Evolutionary conservation across 1,140 invertebrate genomes (phyloP).

Genomic region (Coelopa frigida): DNA sequence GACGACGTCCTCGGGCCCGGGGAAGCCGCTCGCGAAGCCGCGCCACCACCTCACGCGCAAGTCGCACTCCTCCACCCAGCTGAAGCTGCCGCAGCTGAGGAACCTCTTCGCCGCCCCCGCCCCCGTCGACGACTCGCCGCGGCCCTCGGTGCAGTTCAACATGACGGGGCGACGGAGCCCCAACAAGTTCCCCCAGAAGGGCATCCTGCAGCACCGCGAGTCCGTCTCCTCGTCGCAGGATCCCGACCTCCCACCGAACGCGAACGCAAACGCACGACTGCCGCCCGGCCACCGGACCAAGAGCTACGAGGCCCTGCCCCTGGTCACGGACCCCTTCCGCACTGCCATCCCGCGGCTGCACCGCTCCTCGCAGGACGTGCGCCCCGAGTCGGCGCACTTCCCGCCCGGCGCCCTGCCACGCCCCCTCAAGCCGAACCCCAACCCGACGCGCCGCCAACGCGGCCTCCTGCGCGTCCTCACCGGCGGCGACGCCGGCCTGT

Average conservation of each 20-base stretch:
- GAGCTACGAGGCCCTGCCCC: constrained; percentile 31
- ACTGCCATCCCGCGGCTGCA: constrained; percentile 34
- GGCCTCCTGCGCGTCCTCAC: constrained; percentile 34
- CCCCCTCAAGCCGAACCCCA: constrained; percentile 36
- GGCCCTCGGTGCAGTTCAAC: constrained; percentile 40
- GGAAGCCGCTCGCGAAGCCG: constrained; percentile 19
- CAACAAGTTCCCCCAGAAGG: constrained; percentile 32
- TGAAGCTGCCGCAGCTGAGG: constrained; percentile 22
- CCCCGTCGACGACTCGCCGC: constrained; percentile 32
- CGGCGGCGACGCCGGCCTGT: constrained; percentile 16
- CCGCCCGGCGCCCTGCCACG: constrained; percentile 35
- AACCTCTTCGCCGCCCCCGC: neutral
- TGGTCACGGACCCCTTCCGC: constrained; percentile 29
- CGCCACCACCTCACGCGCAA: constrained; percentile 18
- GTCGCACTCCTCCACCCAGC: constrained; percentile 23
- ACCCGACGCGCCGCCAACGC: constrained; percentile 36
- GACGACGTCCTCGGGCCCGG: constrained; percentile 13
- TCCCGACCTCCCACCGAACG: constrained; percentile 5
- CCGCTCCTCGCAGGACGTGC: constrained; percentile 28
- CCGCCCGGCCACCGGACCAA: constrained; percentile 17
- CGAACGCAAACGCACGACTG: constrained; percentile 13
- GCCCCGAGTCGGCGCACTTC: constrained; percentile 24
- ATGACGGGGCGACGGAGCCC: constrained; percentile 34
- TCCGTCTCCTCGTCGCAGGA: constrained; percentile 35
- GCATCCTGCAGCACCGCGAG: constrained; percentile 36